A percentile compares a stretch with the other conserved stretches of the same genome.
Conservation (phyloP, 2,888 invertebrate genomes). For the Ariolimax columbianus region DNA sequence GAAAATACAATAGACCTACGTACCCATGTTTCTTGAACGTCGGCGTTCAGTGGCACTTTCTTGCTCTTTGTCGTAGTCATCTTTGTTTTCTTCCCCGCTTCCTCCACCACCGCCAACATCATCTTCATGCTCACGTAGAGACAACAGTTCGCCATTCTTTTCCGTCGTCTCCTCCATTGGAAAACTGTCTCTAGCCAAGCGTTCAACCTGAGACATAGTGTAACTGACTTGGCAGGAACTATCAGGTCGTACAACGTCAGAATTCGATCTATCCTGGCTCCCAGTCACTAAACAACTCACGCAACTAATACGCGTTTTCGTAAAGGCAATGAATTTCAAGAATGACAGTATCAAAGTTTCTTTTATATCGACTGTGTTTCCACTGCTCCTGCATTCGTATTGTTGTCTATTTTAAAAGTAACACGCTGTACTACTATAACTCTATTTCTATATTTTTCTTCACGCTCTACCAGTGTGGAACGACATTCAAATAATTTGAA, state of each 20-base stretch:
- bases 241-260: not conserved
- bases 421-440: too few relatives aligned
- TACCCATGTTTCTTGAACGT: slow-evolving; percentile 25
- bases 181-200: slow-evolving; percentile 50
- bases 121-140: slow-evolving; percentile 50
- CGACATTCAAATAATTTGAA: too few relatives aligned
- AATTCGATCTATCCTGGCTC: slow-evolving; percentile 12
- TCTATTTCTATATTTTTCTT: too few relatives aligned
- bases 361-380: too few relatives aligned
- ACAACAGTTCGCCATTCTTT: slow-evolving; percentile 62
- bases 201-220: slow-evolving; percentile 47
- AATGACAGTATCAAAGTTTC: not conserved
- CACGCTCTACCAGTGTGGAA: too few relatives aligned
- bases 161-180: slow-evolving; percentile 54
- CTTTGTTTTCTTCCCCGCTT: slow-evolving; percentile 12
- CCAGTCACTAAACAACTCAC: slow-evolving; percentile 24
- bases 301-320: slow-evolving; percentile 1
- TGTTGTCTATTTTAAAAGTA: too few relatives aligned
- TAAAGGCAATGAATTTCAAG: slow-evolving; percentile 15
- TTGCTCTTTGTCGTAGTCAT: slow-evolving; percentile 1
- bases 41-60: not conserved
- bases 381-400: too few relatives aligned
- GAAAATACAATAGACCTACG: not conserved
- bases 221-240: not conserved
- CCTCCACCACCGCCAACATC: slow-evolving; percentile 12